Evolutionary conservation across 2,797 vertebrate genomes (phyloP).

Genomic region (Pampus argenteus): DNA sequence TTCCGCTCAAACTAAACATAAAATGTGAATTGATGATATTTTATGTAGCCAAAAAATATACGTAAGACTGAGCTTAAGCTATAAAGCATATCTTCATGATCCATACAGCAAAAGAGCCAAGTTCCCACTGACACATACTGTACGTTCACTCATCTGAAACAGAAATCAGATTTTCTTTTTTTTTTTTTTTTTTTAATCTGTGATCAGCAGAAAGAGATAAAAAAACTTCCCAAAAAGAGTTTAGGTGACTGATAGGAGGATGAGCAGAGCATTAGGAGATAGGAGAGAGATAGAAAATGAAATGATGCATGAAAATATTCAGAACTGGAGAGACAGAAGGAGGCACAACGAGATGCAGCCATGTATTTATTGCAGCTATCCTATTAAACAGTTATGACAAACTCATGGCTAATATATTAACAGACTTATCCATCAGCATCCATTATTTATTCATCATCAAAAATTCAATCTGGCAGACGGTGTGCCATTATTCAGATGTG

Average conservation of each 20-base stretch:
- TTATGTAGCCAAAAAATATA: neutral
- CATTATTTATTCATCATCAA: conserved; percentile 85
- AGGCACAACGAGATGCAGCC: conserved; percentile 34
- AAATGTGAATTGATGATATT: conserved; percentile 6
- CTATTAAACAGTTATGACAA: conserved; percentile 76
- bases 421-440: conserved; percentile 76
- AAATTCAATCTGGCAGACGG: conserved; percentile 81
- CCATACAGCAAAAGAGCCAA: neutral
- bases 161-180: neutral
- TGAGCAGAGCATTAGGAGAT: conserved; percentile 10
- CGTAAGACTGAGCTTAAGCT: neutral
- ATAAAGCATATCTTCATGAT: neutral
- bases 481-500: conserved; percentile 79
- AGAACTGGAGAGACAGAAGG: conserved; percentile 28
- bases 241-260: conserved; percentile 23
- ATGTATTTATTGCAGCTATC: conserved; percentile 68
- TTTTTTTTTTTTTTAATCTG: conserved; percentile 1
- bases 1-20: neutral
- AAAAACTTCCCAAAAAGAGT: conserved; percentile 3
- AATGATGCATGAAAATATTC: conserved; percentile 31
- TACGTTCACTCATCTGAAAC: conserved; percentile 6
- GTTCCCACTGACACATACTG: neutral
- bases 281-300: conserved; percentile 13
- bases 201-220: conserved; percentile 5
- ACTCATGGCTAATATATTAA: conserved; percentile 81